Evolutionary conservation across 92 coral and sea anemone genomes (phyloP), one percentile per base, ranked within the genome.

Genomic region (Phenganax marumi): DNA sequence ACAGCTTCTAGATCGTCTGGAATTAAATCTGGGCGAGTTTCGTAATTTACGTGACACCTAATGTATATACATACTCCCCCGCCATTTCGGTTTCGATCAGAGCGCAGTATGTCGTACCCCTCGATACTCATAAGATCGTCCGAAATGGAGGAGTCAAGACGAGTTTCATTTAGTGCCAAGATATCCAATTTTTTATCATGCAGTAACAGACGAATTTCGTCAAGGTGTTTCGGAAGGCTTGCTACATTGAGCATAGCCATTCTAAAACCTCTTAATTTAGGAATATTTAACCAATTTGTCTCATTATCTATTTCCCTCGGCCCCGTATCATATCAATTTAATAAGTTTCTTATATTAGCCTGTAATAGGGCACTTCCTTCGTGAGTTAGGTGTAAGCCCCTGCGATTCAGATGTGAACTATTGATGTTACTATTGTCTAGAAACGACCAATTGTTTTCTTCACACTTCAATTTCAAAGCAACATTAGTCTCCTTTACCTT

Each of bases 221-320:
- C n/a, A n/a, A n/a, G n/a, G n/a, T n/a, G n/a, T n/a, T n/a, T n/a
- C n/a, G n/a, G n/a, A n/a, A n/a, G 76, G 76, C 76, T 70, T 2
- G 76, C 76, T 70, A 70, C 76, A 70, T 70, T 70, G 26, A 70
- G 76, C 76, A 70, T 70, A 70, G 76, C 76, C 76, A 70, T 70
- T 70, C 76, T 70, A 70, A 70, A 70, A 70, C 76, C 76, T 70
- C 76, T 70, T 70, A 70, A 49, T 70, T 33, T 49, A 33, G 47
- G 76, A 33, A 16, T 70, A 49, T 70, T 24, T 70, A 39, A 70
- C 50, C 76, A 70, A 70, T 70, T 21, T 70, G 76, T 49, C 76
- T 24, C 47, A 49, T 70, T 70, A 49, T 49, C 76, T 70, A 54
- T 54, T 17, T 17, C 60, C 60, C 60, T 54, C 60, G 60, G 60